phyloP scores from a whole-genome alignment of 2,888 invertebrate species.

The Homarus gammarus region DNA sequence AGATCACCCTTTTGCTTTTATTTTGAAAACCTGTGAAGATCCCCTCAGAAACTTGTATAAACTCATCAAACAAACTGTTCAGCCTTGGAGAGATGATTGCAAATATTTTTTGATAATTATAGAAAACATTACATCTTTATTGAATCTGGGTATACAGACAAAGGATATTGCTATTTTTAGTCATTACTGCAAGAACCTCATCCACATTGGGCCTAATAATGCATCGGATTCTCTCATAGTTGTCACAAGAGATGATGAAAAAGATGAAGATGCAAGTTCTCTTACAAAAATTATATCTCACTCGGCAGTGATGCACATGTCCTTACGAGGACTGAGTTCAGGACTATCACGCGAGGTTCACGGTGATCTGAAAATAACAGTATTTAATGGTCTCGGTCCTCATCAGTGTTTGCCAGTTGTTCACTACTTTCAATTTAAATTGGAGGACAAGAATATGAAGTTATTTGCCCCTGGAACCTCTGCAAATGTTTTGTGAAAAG shows the following conservation, averaged over 20 bases:
- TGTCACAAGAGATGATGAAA: slow-evolving; percentile 35
- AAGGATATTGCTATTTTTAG: slow-evolving; percentile 55
- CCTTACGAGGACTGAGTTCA: slow-evolving; percentile 28
- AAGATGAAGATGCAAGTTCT: slow-evolving; percentile 42
- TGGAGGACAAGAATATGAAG: slow-evolving; percentile 62
- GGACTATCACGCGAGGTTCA: slow-evolving; percentile 59
- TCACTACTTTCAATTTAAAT: slow-evolving; percentile 47
- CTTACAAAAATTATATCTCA: slow-evolving; percentile 25
- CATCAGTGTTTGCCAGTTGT: slow-evolving; percentile 26
- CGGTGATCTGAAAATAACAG: slow-evolving; percentile 38
- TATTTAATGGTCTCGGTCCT: slow-evolving; percentile 27
- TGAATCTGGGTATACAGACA: slow-evolving; percentile 45
- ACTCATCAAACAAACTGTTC: slow-evolving; percentile 39
- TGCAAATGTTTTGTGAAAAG: slow-evolving; percentile 35
- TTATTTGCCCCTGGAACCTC: slow-evolving; percentile 61
- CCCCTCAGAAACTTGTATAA: slow-evolving; percentile 57
- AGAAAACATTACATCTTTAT: slow-evolving; percentile 53
- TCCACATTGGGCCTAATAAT: neutral
- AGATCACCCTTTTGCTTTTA: slow-evolving; percentile 64
- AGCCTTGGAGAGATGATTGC: slow-evolving; percentile 48
- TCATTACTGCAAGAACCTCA: slow-evolving; percentile 55
- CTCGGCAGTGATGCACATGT: slow-evolving; percentile 26
- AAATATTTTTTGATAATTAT: slow-evolving; percentile 56
- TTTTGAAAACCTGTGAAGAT: slow-evolving; percentile 23
- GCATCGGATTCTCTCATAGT: slow-evolving; percentile 22